Evolutionary conservation across 2,888 invertebrate species (phyloP).

Genomic region (Pristionchus japonicus): DNA sequence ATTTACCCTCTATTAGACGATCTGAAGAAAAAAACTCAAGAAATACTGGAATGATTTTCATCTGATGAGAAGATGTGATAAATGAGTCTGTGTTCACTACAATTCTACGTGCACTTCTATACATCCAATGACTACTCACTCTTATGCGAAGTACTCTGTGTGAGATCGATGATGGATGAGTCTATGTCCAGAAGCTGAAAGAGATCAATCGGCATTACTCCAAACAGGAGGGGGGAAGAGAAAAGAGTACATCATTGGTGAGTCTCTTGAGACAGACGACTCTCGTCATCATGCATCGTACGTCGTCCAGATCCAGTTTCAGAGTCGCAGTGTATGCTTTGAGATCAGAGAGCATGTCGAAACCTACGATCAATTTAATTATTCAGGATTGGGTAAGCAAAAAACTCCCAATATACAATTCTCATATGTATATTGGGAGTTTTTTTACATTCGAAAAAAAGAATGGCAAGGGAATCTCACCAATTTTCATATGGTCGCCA

Average conservation of each 20-base stretch:
- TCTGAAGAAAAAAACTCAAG: not conserved
- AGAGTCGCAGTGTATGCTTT: not conserved
- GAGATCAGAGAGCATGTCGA: slow-evolving; percentile 43
- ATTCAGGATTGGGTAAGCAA: too few relatives aligned
- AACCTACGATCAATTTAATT: too few relatives aligned
- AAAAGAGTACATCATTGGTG: slow-evolving; percentile 11
- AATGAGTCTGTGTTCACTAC: too few relatives aligned
- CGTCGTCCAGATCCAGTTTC: not conserved
- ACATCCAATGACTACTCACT: not conserved
- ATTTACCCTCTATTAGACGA: not conserved
- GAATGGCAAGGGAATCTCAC: not conserved
- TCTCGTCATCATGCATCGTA: not conserved
- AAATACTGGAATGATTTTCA: too few relatives aligned
- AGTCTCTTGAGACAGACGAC: slow-evolving; percentile 42
- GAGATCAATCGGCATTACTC: not conserved
- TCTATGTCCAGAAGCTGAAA: not conserved
- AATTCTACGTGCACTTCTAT: too few relatives aligned
- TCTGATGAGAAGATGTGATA: too few relatives aligned
- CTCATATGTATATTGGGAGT: too few relatives aligned
- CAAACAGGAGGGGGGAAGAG: too few relatives aligned
- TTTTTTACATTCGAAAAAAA: too few relatives aligned
- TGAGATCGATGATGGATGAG: not conserved
- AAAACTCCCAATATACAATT: too few relatives aligned
- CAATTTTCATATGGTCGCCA: slow-evolving; percentile 22
- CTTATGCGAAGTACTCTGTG: not conserved